These are phyloP conservation scores for Hemibagrus guttatus DNA, from an alignment of 2,797 vertebrate species.

Conservation along the genomic window DNA sequence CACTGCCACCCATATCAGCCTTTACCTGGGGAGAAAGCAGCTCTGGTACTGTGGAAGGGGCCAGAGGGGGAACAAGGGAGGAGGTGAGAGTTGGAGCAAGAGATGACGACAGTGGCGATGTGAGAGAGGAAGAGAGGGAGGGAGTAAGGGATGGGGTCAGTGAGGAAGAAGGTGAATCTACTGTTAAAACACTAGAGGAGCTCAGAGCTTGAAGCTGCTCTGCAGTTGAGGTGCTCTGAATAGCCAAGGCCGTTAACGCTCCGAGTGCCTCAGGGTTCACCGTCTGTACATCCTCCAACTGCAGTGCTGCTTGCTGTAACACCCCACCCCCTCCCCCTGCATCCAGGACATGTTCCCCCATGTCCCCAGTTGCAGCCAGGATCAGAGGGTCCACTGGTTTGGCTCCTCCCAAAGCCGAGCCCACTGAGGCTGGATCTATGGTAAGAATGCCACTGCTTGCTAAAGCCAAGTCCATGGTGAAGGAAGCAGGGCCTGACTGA, in stretches of 20 bases:
- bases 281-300: conserved; percentile 87
- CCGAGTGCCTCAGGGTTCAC: conserved; percentile 86
- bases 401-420: conserved; percentile 76
- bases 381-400: conserved; percentile 87
- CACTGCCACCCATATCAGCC: conserved; percentile 66
- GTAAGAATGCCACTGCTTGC: conserved; percentile 91
- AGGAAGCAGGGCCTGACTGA: conserved; percentile 65
- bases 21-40: conserved; percentile 79
- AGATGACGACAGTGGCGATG: conserved; percentile 46
- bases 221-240: conserved; percentile 72
- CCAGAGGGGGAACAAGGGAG: conserved; percentile 39
- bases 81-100: conserved; percentile 41
- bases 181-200: conserved; percentile 75
- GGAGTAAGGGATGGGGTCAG: conserved; percentile 64
- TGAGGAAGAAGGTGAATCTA: conserved; percentile 69
- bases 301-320: conserved; percentile 84
- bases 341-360: conserved; percentile 79
- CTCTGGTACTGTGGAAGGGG: conserved; percentile 72
- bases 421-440: conserved; percentile 85
- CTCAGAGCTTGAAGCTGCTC: conserved; percentile 74
- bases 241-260: conserved; percentile 78
- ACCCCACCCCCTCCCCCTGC: conserved; percentile 73
- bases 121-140: conserved; percentile 28
- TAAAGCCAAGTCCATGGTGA: conserved; percentile 83
- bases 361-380: conserved; percentile 79